phyloP scores from a whole-genome alignment of 2,797 vertebrate genomes.

The Distichodus sexfasciatus region DNA sequence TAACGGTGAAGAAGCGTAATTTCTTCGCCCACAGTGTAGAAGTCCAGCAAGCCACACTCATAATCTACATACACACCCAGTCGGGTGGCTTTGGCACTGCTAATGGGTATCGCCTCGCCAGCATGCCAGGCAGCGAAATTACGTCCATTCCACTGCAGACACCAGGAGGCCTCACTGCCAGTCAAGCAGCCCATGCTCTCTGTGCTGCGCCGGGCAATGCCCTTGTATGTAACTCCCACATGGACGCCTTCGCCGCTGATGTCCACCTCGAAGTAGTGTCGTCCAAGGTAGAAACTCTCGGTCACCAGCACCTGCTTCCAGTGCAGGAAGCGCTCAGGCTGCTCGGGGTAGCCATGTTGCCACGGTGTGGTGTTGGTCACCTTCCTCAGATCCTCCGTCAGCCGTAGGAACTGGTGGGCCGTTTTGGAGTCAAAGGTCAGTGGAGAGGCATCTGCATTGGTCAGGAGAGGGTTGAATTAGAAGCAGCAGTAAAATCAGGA shows the following conservation, averaged over 20 bases:
- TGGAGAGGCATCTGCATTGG: slow-evolving; percentile 53
- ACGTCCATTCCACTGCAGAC: slow-evolving; percentile 77
- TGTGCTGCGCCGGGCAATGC: slow-evolving; percentile 72
- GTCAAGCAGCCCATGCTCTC: slow-evolving; percentile 78
- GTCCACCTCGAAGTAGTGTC: slow-evolving; percentile 79
- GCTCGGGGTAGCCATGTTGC: slow-evolving; percentile 78
- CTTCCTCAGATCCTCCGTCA: slow-evolving; percentile 78
- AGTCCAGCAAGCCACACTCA: slow-evolving; percentile 63
- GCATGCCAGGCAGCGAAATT: slow-evolving; percentile 81
- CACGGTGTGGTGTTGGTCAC: slow-evolving; percentile 80
- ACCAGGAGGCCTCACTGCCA: slow-evolving; percentile 81
- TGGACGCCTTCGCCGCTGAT: slow-evolving; percentile 74
- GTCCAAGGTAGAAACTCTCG: slow-evolving; percentile 80
- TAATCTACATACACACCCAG: slow-evolving; percentile 78
- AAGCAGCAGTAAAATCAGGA: neutral
- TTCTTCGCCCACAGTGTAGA: slow-evolving; percentile 66
- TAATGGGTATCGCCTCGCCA: slow-evolving; percentile 71
- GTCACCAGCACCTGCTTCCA: slow-evolving; percentile 76
- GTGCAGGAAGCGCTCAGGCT: slow-evolving; percentile 73
- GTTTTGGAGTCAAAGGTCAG: slow-evolving; percentile 68
- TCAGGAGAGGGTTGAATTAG: neutral
- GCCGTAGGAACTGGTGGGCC: slow-evolving; percentile 82
- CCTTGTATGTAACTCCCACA: slow-evolving; percentile 77
- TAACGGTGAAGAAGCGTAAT: slow-evolving; percentile 75
- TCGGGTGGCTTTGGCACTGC: slow-evolving; percentile 61